Evolutionary conservation across 2,113 vertebrate species (phyloP).

Genomic region (Pyxicephalus adspersus): DNA sequence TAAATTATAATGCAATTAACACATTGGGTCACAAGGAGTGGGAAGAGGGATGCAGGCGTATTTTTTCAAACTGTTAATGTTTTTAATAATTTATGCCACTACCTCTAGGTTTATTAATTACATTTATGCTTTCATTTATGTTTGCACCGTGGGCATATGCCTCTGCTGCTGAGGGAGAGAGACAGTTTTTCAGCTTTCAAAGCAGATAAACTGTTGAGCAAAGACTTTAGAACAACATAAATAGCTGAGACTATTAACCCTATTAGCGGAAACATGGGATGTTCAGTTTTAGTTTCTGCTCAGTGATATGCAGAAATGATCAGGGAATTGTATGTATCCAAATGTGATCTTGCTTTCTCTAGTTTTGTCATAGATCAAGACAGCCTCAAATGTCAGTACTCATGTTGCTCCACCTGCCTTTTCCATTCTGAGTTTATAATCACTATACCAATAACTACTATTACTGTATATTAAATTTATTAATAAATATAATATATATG

Average conservation of each 20-base stretch:
- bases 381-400: no score
- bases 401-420: no score
- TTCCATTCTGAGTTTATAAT: no score
- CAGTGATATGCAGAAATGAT: no score
- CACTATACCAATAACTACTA: no score
- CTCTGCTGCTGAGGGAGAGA: conserved; percentile 28
- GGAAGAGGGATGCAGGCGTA: conserved; percentile 41
- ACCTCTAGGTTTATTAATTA: conserved; percentile 52
- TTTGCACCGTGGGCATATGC: conserved; percentile 48
- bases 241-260: conserved; percentile 31
- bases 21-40: conserved; percentile 54
- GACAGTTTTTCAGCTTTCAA: conserved; percentile 31
- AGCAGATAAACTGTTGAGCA: conserved; percentile 50
- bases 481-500: no score
- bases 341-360: no score
- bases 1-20: conserved; percentile 52
- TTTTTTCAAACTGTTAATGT: conserved; percentile 42
- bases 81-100: conserved; percentile 53
- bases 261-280: not conserved
- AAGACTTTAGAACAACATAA: conserved; percentile 20
- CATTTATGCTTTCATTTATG: conserved; percentile 54
- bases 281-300: not conserved
- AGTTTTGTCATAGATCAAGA: no score
- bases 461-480: no score
- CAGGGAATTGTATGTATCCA: no score